Base-by-base conservation (phyloP, 2,888 invertebrate species). In the Eilema sororculum region DNA sequence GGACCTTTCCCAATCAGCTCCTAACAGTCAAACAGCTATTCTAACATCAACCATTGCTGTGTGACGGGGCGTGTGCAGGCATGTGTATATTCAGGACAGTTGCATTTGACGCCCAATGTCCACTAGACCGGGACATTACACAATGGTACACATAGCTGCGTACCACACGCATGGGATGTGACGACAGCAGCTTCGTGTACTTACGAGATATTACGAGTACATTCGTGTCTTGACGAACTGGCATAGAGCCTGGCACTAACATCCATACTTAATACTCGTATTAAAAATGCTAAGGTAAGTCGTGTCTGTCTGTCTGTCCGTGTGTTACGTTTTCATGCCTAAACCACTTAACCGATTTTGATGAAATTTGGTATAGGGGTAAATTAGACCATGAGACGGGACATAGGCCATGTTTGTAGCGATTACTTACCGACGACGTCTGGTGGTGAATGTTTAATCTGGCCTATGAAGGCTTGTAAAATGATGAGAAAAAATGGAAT, bases 51-150 rank as follows among this genome's bases (percentile, higher is more conserved):
- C 9, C 25, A 25, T 25, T 62, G 62, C 62, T 37, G 33, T 16
- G 28, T 25, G 20, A 59, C 59, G 13, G 61, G 37, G 16, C 20
- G 71, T 71, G 33, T 76, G 80, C 82, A 78, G 37, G 62, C 37
- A 68, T 74, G 65, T 76, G 72, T 72, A 72, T 72, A 78, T 77
- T 68, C 68, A 67, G 80, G 69, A 56, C 84, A 65, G 78, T 78
- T 81, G 80, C 79, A 77, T 71, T 75, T 65, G 69, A 70, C 77
- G 76, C 41, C 67, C 67, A 68, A 71, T 78, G 78, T 56, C 68
- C 80, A 78, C 41, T 79, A 76, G 84, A 84, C 72, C 85, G 78
- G 76, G 33, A 73, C 65, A 37, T 86, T 86, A 74, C 84, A 61
- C 80, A 82, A 82, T 75, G 20, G 74, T 76, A 74, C 46, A 46